Conservation (phyloP, 2,797 vertebrate species). For the Rhinatrema bivittatum region DNA sequence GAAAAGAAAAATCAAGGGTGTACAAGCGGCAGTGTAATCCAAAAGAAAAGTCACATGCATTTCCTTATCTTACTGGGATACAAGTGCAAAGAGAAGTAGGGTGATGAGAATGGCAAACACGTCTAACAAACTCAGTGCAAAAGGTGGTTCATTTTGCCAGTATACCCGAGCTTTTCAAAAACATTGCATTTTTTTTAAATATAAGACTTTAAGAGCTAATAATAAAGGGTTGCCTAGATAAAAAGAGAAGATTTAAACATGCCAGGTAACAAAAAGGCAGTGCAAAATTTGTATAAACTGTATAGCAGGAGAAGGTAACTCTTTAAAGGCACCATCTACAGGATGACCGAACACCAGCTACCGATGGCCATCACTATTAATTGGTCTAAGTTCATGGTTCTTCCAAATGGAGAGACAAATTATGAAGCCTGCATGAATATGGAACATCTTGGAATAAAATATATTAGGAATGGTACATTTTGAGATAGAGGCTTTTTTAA, state of each 20-base stretch:
- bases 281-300: conserved; percentile 52
- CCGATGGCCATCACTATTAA: conserved; percentile 19
- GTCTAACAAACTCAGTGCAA: conserved; percentile 46
- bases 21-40: conserved; percentile 40
- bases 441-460: too few relatives aligned
- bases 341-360: neutral
- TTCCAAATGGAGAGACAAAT: neutral
- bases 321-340: conserved; percentile 33
- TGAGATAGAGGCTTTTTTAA: too few relatives aligned
- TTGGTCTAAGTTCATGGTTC: too few relatives aligned
- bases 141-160: conserved; percentile 40
- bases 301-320: conserved; percentile 59
- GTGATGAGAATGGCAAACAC: too few relatives aligned
- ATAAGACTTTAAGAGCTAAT: conserved; percentile 50
- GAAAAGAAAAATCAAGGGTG: conserved; percentile 24
- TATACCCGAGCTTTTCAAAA: conserved; percentile 47
- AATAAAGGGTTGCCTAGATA: conserved; percentile 49
- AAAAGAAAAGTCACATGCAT: too few relatives aligned
- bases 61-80: conserved; percentile 39
- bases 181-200: conserved; percentile 43
- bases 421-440: too few relatives aligned
- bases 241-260: conserved; percentile 63
- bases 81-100: conserved; percentile 37
- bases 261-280: conserved; percentile 57
- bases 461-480: too few relatives aligned